These are phyloP conservation scores for Lymantria dispar DNA, from an alignment of 2,888 invertebrate genomes.

Conservation along the genomic window DNA sequence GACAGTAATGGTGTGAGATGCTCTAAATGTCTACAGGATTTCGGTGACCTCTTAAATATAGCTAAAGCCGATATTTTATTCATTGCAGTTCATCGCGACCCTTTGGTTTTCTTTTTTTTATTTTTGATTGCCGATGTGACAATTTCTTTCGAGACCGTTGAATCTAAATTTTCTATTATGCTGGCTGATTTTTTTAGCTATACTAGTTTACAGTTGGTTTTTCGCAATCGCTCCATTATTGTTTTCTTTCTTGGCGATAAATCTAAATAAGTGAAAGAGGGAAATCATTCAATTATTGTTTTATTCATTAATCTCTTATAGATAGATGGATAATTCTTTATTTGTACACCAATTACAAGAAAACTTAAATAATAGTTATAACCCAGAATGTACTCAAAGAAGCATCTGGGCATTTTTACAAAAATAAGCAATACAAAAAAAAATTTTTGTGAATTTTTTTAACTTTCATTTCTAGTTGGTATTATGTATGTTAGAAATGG, in stretches of 20 bases:
- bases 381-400: too few species aligned
- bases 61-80: slow-evolving; percentile 8
- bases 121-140: background rate
- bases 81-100: slow-evolving; percentile 5
- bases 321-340: too few species aligned
- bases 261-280: background rate
- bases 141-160: background rate
- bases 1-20: background rate
- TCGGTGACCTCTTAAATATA: slow-evolving; percentile 11
- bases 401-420: too few species aligned
- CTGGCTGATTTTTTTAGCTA: background rate
- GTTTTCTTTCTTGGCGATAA: background rate
- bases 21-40: slow-evolving; percentile 4
- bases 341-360: too few species aligned
- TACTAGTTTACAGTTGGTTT: background rate
- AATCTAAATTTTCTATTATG: background rate
- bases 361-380: too few species aligned
- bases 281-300: too few species aligned
- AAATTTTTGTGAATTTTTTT: too few species aligned
- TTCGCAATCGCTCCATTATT: background rate
- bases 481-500: too few species aligned
- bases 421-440: too few species aligned
- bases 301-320: too few species aligned
- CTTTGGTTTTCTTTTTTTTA: slow-evolving; percentile 3
- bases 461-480: too few species aligned